Conservation (phyloP, 2,113 vertebrate species). For the Nothobranchius furzeri region DNA sequence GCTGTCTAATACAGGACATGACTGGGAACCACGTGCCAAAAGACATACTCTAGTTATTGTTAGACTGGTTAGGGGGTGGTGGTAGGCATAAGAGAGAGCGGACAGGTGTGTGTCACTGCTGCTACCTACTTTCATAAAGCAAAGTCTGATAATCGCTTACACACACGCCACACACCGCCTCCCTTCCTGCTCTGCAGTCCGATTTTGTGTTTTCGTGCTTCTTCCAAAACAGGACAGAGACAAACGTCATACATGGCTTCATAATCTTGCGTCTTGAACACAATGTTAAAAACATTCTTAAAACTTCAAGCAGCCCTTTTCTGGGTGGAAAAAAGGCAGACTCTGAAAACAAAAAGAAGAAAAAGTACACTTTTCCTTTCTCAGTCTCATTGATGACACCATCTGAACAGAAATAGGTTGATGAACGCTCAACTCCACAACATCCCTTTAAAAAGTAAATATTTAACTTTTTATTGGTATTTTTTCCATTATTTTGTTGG, state of each 20-base stretch:
- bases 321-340: conserved; percentile 68
- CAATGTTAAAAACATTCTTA: conserved; percentile 78
- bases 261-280: conserved; percentile 68
- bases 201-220: conserved; percentile 41
- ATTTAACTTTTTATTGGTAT: conserved; percentile 19
- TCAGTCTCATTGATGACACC: conserved; percentile 41
- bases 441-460: conserved; percentile 51
- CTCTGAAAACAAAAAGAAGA: conserved; percentile 55
- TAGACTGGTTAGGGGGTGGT: conserved; percentile 45
- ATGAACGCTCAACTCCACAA: conserved; percentile 54
- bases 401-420: conserved; percentile 42
- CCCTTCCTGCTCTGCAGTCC: conserved; percentile 24
- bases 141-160: not conserved
- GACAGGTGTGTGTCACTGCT: conserved; percentile 49
- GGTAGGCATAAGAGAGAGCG: conserved; percentile 47
- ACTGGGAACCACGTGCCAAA: conserved; percentile 67
- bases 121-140: not conserved
- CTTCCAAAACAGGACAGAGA: conserved; percentile 65
- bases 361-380: conserved; percentile 53
- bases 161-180: conserved; percentile 50
- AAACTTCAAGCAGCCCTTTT: conserved; percentile 74
- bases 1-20: conserved; percentile 63
- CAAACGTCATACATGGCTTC: conserved; percentile 66
- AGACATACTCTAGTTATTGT: conserved; percentile 46
- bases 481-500: conserved; percentile 40